Conservation (phyloP, 2,113 vertebrate species). For the Heloderma charlesbogerti region DNA sequence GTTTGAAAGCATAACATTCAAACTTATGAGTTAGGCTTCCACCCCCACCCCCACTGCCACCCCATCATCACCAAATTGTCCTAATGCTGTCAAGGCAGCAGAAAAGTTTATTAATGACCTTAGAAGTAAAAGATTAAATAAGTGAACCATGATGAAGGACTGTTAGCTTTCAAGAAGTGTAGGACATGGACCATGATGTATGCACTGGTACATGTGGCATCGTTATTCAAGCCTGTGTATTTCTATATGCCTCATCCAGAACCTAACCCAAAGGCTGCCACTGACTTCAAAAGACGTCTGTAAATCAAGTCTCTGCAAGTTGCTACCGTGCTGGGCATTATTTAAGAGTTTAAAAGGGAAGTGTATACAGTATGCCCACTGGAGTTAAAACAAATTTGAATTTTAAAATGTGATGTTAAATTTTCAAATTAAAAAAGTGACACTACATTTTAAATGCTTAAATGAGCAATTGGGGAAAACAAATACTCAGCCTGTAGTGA, state of each 20-base stretch:
- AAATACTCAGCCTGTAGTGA: not conserved
- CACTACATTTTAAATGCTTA: not conserved
- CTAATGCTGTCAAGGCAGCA: slow-evolving; percentile 5
- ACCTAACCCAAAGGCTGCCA: not conserved
- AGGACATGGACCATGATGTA: not conserved
- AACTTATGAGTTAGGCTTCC: not conserved
- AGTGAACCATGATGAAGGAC: not conserved
- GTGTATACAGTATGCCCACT: not conserved
- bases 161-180: not conserved
- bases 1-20: not conserved
- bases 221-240: not conserved
- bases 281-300: not conserved
- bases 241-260: not conserved
- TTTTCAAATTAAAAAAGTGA: not conserved
- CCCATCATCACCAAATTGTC: not conserved
- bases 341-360: not conserved
- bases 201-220: not conserved
- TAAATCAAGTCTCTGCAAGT: not conserved
- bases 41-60: too few species aligned
- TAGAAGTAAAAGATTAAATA: slow-evolving; percentile 3
- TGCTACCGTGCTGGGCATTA: not conserved
- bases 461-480: not conserved
- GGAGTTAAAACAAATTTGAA: not conserved
- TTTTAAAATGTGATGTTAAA: not conserved
- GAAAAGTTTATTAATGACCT: not conserved